Evolutionary conservation across 2,888 invertebrate genomes (phyloP).

Genomic region (Andricus quercusramuli): DNA sequence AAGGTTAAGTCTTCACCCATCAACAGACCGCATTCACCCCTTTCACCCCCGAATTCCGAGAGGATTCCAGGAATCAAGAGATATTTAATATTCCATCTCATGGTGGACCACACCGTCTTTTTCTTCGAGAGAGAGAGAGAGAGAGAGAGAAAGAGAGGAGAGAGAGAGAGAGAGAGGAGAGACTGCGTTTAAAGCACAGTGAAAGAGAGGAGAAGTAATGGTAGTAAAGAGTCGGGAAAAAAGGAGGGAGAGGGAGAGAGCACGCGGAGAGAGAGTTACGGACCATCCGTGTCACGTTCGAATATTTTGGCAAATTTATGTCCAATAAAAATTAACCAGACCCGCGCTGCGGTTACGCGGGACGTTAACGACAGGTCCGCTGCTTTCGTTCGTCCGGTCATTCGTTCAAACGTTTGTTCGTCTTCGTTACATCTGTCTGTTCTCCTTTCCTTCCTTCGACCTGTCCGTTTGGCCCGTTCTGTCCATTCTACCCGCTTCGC

Average conservation of each 20-base stretch:
- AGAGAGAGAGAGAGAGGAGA: slow-evolving; percentile 38
- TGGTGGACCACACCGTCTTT: slow-evolving; percentile 16
- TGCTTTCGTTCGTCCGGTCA: slow-evolving; percentile 48
- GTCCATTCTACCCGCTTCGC: too few relatives aligned
- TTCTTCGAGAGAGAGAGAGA: background rate
- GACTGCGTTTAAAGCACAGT: background rate
- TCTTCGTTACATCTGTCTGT: background rate
- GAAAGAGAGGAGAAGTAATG: background rate
- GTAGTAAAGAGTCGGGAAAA: background rate
- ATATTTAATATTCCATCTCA: slow-evolving; percentile 65
- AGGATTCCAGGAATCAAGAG: slow-evolving; percentile 65
- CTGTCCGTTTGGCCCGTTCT: background rate
- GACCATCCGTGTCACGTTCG: slow-evolving; percentile 76
- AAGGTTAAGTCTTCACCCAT: slow-evolving; percentile 1
- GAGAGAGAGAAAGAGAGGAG: background rate
- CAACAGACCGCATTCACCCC: slow-evolving; percentile 45
- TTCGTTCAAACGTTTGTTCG: slow-evolving; percentile 15
- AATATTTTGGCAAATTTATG: slow-evolving; percentile 79
- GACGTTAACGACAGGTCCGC: slow-evolving; percentile 60
- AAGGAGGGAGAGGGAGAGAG: slow-evolving; percentile 39
- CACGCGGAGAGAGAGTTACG: slow-evolving; percentile 71
- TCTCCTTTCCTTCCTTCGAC: slow-evolving; percentile 45
- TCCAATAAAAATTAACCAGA: slow-evolving; percentile 78
- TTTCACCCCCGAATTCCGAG: slow-evolving; percentile 58
- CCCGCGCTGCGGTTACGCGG: slow-evolving; percentile 65